These are phyloP conservation scores for Stenoptilia bipunctidactyla DNA, from an alignment of 2,888 invertebrate genomes.

Conservation along the genomic window DNA sequence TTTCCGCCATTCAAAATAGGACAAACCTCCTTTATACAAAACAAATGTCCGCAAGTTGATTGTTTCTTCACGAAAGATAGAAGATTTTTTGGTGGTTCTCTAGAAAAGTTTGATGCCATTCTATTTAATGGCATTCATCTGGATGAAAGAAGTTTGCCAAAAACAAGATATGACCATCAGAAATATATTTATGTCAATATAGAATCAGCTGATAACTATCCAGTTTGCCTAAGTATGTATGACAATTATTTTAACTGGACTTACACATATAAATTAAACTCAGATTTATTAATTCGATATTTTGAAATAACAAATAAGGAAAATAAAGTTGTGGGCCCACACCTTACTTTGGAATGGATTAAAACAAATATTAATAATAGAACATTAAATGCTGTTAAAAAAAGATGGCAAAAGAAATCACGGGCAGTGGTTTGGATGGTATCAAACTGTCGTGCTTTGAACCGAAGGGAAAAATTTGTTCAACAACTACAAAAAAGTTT, in stretches of 20 bases:
- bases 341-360: constrained; percentile 22
- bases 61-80: constrained; percentile 42
- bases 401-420: constrained; percentile 33
- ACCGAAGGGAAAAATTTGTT: constrained; percentile 30
- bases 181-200: constrained; percentile 49
- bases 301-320: constrained; percentile 30
- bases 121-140: constrained; percentile 40
- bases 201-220: constrained; percentile 51
- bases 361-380: constrained; percentile 12
- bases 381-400: constrained; percentile 19
- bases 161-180: constrained; percentile 31
- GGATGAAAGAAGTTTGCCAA: constrained; percentile 22
- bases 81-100: constrained; percentile 28
- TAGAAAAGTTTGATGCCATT: constrained; percentile 41
- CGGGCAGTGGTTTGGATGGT: constrained; percentile 58
- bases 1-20: constrained; percentile 35
- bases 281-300: constrained; percentile 47
- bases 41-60: constrained; percentile 40
- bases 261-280: constrained; percentile 47
- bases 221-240: constrained; percentile 31
- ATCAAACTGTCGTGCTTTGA: constrained; percentile 39
- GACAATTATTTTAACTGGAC: constrained; percentile 61
- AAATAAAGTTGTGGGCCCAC: constrained; percentile 41
- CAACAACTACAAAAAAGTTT: constrained; percentile 28
- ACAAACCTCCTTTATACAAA: constrained; percentile 36